Evolutionary conservation across 2,888 invertebrate genomes (phyloP), one percentile per base, ranked within the genome.

Genomic region (Eupithecia dodoneata): DNA sequence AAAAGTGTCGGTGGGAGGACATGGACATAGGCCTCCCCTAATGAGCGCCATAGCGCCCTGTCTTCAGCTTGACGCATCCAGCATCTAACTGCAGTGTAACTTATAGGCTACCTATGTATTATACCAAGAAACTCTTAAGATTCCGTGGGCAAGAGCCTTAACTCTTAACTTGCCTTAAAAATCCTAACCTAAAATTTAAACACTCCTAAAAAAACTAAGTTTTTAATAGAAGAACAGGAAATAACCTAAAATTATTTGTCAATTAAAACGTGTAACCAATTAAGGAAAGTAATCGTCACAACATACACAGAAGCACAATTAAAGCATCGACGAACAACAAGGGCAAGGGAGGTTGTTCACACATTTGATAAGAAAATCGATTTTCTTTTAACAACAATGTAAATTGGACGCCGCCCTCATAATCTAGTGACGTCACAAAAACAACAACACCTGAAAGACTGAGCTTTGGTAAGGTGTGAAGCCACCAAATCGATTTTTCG

Each of bases 321-420:
- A 63, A 63, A 63, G 2, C 30, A 63, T 63, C 30, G 18, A 18
- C 63, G 18, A 45, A 47, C 18, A 69, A 69, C 18, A 45, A 18
- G 15, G 13, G n/a, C 70, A 13, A 12, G 63, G 47, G 13, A 73
- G 49, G 59, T 47, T 52, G 81, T 86, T 87, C 86, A 87, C 87
- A 84, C 81, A 76, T 82, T 82, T 81, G 78, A 80, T 83, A 81
- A 81, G 78, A 80, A 77, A 85, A 88, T 89, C 88, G 87, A 88
- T 88, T 84, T 83, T 79, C 71, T 72, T 30, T 49, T 70, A 69
- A 73, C 59, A 18, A 75, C 63, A 78, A 75, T 77, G 70, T 77
- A 55, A 72, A 76, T 67, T 41, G 41, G 72, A 42, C 55, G 71
- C 69, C 71, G 70, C 70, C 70, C 47, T 70, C 47, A 49, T 30